Evolutionary conservation across 1,140 invertebrate species (phyloP), one percentile per base, ranked within the genome.

Genomic region (Achatina immaculata): DNA sequence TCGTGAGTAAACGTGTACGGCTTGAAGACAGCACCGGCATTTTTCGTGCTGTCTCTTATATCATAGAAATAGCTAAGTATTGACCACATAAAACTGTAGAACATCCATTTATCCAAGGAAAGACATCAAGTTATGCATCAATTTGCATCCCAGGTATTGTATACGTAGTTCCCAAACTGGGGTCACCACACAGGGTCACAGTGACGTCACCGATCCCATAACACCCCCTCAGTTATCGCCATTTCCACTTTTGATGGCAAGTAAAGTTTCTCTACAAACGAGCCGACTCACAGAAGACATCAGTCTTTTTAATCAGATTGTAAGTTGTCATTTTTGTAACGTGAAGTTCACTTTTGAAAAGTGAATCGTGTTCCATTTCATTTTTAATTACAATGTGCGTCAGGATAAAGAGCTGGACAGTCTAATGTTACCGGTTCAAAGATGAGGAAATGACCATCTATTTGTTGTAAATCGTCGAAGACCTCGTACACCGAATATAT

Each of bases 141-240:
- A 80, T 80, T 80, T 80, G 78, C 78, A 80, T 80, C 78, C 36
- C 78, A 80, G 58, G 78, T 68, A 80, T 72, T 55, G 78, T 78
- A 79, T 80, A 85, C 82, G 82, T 80, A 85, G 82, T 85, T 83
- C 82, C 80, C 84, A 77, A 82, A 82, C 78, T 80, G 80, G 83
- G 83, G 84, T 82, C 82, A 82, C 78, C 48, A 82, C 81, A 72
- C 82, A 82, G 82, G 84, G 84, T 85, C 84, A 82, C 78, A 48
- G 75, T 85, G 84, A 85, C 84, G 84, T 85, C 84, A 85, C 80
- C 82, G 34, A 82, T 84, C 83, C 83, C 83, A 84, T 72, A 73
- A 84, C 78, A 74, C 83, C 78, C 74, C 78, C 28, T 69, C 42
- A 58, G 78, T 62, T 69, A 77, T 84, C 81, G 83, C 83, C 83